phyloP scores from a whole-genome alignment of 2,888 invertebrate genomes.

The Drosophila macrospina region DNA sequence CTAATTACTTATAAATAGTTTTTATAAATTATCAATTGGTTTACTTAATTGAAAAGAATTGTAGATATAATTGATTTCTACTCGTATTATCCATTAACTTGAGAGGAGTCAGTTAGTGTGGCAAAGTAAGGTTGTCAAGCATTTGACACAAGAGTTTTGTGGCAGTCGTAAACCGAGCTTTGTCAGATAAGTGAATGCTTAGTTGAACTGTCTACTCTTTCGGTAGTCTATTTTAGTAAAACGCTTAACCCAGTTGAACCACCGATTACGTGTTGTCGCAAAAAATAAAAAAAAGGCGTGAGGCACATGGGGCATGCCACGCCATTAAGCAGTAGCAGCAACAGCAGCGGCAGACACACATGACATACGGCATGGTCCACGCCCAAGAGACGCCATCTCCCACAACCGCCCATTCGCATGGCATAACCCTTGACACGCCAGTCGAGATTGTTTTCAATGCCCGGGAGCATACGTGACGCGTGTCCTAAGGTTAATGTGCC shows the following conservation, averaged over 20 bases:
- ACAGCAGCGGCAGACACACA: constrained; percentile 39
- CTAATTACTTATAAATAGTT: background rate
- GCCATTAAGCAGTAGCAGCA: constrained; percentile 64
- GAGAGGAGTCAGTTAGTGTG: too few relatives aligned
- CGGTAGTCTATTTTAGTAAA: constrained; percentile 61
- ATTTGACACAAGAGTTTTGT: background rate
- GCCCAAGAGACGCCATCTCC: constrained; percentile 8
- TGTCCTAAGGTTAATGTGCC: constrained; percentile 71
- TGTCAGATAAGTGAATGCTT: constrained; percentile 44
- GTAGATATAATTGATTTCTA: background rate
- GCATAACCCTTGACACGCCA: constrained; percentile 65
- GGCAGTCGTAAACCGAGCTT: constrained; percentile 26
- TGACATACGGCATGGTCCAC: constrained; percentile 43
- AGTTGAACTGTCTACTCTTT: constrained; percentile 51
- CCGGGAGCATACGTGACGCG: constrained; percentile 66
- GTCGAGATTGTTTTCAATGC: constrained; percentile 72
- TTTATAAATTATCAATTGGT: background rate
- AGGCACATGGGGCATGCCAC: constrained; percentile 71
- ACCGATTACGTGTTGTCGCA: constrained; percentile 65
- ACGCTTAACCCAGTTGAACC: constrained; percentile 65
- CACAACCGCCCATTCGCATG: constrained; percentile 9
- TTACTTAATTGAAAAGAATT: background rate
- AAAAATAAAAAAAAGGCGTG: constrained; percentile 33
- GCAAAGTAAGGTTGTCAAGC: background rate
- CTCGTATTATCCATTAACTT: background rate